Evolutionary conservation across 1,140 invertebrate species (phyloP).

Genomic region (Bradynema listronoti): DNA sequence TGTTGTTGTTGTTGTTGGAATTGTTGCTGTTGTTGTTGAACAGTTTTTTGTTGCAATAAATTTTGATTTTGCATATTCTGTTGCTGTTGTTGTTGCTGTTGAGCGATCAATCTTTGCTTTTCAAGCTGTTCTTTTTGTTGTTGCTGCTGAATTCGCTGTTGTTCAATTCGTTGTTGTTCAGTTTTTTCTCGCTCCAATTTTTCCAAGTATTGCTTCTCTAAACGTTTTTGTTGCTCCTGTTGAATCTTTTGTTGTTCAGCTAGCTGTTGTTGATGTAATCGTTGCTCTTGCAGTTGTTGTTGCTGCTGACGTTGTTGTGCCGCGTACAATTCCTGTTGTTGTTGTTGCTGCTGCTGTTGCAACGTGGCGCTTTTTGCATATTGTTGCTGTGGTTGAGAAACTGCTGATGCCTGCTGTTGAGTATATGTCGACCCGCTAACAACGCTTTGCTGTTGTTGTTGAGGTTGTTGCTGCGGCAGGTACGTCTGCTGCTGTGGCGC

Average conservation of each 20-base stretch:
- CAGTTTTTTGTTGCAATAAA: not conserved
- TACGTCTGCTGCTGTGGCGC: not conserved
- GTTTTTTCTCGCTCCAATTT: too few species aligned
- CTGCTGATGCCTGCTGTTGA: too few species aligned
- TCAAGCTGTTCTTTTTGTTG: not conserved
- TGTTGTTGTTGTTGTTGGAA: constrained; percentile 1
- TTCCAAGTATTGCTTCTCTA: too few species aligned
- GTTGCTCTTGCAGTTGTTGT: not conserved
- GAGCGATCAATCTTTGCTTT: constrained; percentile 3
- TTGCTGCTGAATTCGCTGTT: constrained; percentile 11
- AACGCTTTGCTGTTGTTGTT: too few species aligned
- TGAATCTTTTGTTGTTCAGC: constrained; percentile 9
- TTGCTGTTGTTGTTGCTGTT: too few species aligned
- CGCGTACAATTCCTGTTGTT: not conserved
- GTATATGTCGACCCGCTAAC: too few species aligned
- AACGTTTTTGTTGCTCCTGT: not conserved
- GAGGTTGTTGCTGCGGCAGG: not conserved
- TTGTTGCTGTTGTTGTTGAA: constrained; percentile 11
- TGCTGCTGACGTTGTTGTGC: not conserved
- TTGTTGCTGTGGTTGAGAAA: not conserved
- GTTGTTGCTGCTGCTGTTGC: not conserved
- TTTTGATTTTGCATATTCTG: not conserved
- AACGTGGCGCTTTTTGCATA: too few species aligned
- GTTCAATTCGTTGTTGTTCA: constrained; percentile 15
- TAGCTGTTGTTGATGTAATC: not conserved